phyloP scores from a whole-genome alignment of 2,113 vertebrate genomes.

The Python bivittatus region DNA sequence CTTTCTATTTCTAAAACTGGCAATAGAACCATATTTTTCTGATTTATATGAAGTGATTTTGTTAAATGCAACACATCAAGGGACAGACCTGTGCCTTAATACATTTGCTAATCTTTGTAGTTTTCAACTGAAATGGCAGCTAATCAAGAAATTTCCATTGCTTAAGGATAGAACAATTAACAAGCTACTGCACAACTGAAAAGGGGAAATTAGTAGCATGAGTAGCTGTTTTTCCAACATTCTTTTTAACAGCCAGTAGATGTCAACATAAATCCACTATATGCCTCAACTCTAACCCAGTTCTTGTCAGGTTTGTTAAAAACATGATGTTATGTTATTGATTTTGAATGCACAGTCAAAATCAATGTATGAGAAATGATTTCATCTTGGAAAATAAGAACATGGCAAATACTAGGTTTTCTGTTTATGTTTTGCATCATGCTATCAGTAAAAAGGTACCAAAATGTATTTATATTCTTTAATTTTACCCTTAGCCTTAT shows the following conservation, averaged over 20 bases:
- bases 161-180: not conserved
- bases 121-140: not conserved
- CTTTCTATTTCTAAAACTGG: not conserved
- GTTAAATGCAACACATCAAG: not conserved
- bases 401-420: not conserved
- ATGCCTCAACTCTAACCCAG: not conserved
- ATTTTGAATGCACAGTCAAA: not conserved
- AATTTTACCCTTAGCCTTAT: not conserved
- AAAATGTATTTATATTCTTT: not conserved
- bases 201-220: not conserved
- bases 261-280: not conserved
- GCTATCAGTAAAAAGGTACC: not conserved
- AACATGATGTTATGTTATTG: accelerated
- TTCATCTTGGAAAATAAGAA: not conserved
- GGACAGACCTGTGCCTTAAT: not conserved
- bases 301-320: not conserved
- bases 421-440: not conserved
- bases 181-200: not conserved
- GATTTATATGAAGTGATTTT: not conserved
- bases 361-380: not conserved
- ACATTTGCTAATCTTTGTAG: not conserved
- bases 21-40: not conserved
- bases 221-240: not conserved
- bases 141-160: not conserved
- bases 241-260: not conserved